Base-by-base conservation (phyloP, 2,797 vertebrate species). In the Pterois miles region DNA sequence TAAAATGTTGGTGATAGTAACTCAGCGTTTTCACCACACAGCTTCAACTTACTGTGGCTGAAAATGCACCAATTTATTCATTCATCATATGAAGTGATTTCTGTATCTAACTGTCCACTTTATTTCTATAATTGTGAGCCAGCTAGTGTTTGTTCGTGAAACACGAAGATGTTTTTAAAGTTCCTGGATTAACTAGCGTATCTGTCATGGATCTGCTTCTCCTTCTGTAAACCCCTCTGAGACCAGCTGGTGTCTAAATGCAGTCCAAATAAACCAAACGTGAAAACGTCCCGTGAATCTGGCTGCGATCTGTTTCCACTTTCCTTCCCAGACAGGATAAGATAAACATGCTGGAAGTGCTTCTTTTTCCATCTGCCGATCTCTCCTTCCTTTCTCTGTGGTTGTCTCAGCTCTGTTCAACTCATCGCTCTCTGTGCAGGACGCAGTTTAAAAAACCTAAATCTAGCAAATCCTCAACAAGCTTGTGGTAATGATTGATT, bases 341-440 rank as follows among this genome's bases (percentile, higher is more conserved):
- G 74, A 90, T 92, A 88, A 92, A 92, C 89, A 91, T 65, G 59
- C 18, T 57, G 52, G 63, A 83, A 81, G 76, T n/a, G 53, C 63
- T 83, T 88, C 63, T 83, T 88, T 88, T 87, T 84, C 86, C 80
- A 46, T 62, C 68, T 4, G 18, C 48, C 31, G 34, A 27, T 29
- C 62, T 63, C 53, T 72, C 62, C 60, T 65, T 64, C 33, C 34
- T 57, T 65, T 65, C 71, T 69, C 78, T 62, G 18, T 40, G n/a
- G 6, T 69, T 25, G 71, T 59, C 33, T 38, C 12, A 0, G 25
- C 20, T 64, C 64, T 64, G 29, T 18, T 33, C 7, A 62, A 52
- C 20, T 36, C 50, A 18, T 27, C 9, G 10, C 22, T 40, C 27
- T 74, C 8, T 16, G 7, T 48, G 13, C 14, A 13, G 7, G 48